Percentiles rank a stretch among this genome's conserved stretches.
phyloP scores from a whole-genome alignment of 2,888 invertebrate species.

The Nipponacmea schrenckii region DNA sequence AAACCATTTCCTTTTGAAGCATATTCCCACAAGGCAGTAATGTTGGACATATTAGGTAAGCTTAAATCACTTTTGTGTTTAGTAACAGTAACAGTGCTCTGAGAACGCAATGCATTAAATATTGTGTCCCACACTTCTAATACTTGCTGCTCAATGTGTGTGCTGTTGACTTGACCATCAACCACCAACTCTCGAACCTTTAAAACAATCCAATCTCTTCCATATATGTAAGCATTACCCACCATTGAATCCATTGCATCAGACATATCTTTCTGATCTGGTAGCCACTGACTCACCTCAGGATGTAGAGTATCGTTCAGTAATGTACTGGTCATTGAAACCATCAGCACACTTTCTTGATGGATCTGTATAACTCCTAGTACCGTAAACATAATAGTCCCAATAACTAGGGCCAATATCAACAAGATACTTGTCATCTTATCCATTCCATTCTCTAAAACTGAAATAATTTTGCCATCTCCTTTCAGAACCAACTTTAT shows the following conservation, averaged over 20 bases:
- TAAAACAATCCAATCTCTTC: conserved; percentile 88
- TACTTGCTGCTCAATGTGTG: conserved; percentile 87
- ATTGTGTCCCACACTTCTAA: conserved; percentile 92
- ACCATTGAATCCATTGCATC: conserved; percentile 82
- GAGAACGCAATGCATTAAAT: conserved; percentile 76
- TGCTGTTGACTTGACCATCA: conserved; percentile 83
- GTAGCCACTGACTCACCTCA: conserved; percentile 83
- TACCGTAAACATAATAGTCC: conserved; percentile 81
- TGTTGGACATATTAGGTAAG: conserved; percentile 42
- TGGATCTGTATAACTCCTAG: conserved; percentile 91
- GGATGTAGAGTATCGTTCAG: conserved; percentile 79
- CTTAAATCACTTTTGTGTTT: conserved; percentile 20
- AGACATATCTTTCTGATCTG: conserved; percentile 81
- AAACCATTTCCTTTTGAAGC: conserved; percentile 48
- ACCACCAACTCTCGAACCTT: conserved; percentile 82
- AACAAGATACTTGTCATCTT: conserved; percentile 87
- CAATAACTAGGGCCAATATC: conserved; percentile 84
- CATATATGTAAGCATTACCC: conserved; percentile 92
- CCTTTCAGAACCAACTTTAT: conserved; percentile 74
- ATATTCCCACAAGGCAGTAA: conserved; percentile 55
- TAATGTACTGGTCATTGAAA: conserved; percentile 87
- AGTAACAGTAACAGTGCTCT: conserved; percentile 40
- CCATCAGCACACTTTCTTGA: conserved; percentile 90
- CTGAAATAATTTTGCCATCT: conserved; percentile 64
- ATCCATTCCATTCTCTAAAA: conserved; percentile 74